phyloP scores from a whole-genome alignment of 2,797 vertebrate species.

The Oreochromis mossambicus region DNA sequence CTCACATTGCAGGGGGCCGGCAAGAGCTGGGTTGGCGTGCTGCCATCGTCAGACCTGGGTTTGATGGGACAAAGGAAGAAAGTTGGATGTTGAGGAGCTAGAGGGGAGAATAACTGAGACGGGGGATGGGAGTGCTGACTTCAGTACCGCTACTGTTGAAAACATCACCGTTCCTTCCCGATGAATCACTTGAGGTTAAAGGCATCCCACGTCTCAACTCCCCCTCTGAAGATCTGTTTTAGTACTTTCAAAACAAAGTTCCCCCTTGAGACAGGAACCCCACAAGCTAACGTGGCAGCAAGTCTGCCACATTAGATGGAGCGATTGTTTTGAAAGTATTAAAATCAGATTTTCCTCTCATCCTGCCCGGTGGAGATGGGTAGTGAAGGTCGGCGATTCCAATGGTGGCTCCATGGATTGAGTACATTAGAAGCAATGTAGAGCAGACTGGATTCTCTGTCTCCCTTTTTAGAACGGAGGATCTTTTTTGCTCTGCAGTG shows the following conservation, averaged over 20 bases:
- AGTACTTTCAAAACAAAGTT: constrained; percentile 44
- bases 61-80: constrained; percentile 17
- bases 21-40: constrained; percentile 86
- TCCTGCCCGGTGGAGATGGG: constrained; percentile 26
- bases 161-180: constrained; percentile 15
- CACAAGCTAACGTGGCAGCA: background rate
- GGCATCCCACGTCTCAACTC: constrained; percentile 35
- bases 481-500: constrained; percentile 59
- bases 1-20: constrained; percentile 75
- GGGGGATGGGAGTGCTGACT: constrained; percentile 14
- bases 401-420: constrained; percentile 71
- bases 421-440: constrained; percentile 37
- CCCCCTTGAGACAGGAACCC: background rate
- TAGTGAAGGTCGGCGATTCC: constrained; percentile 76
- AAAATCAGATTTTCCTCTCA: constrained; percentile 32
- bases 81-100: constrained; percentile 20
- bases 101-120: constrained; percentile 25
- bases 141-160: background rate
- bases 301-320: background rate
- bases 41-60: constrained; percentile 82
- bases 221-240: constrained; percentile 47
- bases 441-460: constrained; percentile 55
- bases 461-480: constrained; percentile 19
- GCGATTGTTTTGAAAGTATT: constrained; percentile 31
- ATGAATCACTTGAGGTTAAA: constrained; percentile 32